Conservation (phyloP, 2,113 vertebrate species). For the Gopherus flavomarginatus region DNA sequence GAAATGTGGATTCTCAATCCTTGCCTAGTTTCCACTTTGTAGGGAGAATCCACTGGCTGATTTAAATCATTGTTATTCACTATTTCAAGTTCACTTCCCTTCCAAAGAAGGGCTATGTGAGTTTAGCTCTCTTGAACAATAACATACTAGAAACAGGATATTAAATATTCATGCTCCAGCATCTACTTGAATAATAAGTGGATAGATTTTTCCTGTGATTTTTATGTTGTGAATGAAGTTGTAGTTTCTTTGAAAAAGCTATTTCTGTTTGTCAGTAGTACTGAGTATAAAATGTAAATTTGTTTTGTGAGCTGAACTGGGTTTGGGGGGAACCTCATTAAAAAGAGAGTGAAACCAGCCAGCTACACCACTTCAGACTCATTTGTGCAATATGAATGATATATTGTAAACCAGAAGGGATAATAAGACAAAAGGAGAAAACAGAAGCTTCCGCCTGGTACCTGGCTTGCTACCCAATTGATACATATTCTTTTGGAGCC, state of each 20-base stretch:
- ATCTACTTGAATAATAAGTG: not conserved
- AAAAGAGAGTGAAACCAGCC: not conserved
- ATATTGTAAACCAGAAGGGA: not conserved
- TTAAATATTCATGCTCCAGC: not conserved
- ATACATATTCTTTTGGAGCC: not conserved
- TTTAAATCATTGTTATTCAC: not conserved
- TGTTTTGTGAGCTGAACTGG: not conserved
- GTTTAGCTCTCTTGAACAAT: not conserved
- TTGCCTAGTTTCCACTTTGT: not conserved
- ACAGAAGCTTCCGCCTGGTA: not conserved
- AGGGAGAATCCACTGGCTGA: not conserved
- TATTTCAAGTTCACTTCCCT: not conserved
- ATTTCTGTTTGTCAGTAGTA: not conserved
- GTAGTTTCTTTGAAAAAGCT: not conserved
- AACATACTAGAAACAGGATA: not conserved
- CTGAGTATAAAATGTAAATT: not conserved
- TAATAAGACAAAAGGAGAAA: not conserved
- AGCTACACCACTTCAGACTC: not conserved
- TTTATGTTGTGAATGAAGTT: not conserved
- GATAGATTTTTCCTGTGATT: not conserved
- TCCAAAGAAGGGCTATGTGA: not conserved
- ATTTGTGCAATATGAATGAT: not conserved
- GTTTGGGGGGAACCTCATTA: not conserved
- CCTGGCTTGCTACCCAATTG: not conserved
- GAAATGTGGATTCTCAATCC: not conserved